phyloP scores from a whole-genome alignment of 2,113 vertebrate species.

The Hiodon tergisus region DNA sequence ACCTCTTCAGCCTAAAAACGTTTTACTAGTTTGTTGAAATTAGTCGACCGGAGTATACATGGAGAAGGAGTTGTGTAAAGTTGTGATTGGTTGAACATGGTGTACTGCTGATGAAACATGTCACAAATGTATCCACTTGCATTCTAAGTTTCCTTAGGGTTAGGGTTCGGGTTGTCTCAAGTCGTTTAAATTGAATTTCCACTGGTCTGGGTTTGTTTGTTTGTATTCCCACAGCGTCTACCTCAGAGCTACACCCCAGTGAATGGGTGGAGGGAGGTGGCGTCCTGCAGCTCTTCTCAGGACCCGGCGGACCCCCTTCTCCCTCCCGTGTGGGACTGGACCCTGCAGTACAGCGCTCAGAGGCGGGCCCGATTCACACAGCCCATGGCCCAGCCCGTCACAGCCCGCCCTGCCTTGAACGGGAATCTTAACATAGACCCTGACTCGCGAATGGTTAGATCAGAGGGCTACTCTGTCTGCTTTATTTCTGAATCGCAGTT shows the following conservation, averaged over 20 bases:
- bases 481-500: not conserved
- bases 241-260: conserved; percentile 72
- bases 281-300: conserved; percentile 40
- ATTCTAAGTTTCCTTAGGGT: too few species aligned
- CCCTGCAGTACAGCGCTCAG: conserved; percentile 67
- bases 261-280: conserved; percentile 58
- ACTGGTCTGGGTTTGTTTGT: not conserved
- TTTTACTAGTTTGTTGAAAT: too few species aligned
- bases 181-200: too few species aligned
- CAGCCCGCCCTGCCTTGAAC: conserved; percentile 47
- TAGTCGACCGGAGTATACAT: not conserved
- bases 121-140: too few species aligned
- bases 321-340: conserved; percentile 81
- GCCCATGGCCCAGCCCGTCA: conserved; percentile 42
- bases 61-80: not conserved
- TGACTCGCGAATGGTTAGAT: conserved; percentile 58
- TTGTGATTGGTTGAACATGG: not conserved
- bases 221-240: conserved; percentile 49
- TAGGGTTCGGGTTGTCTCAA: too few species aligned
- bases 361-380: conserved; percentile 70
- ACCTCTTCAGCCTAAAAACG: too few species aligned
- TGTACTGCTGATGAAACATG: too few species aligned
- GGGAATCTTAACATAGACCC: conserved; percentile 52
- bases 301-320: conserved; percentile 45
- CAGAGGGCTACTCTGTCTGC: not conserved